Evolutionary conservation across 2,113 vertebrate genomes (phyloP), one percentile per base, ranked within the genome.

Genomic region (Tapirus terrestris): DNA sequence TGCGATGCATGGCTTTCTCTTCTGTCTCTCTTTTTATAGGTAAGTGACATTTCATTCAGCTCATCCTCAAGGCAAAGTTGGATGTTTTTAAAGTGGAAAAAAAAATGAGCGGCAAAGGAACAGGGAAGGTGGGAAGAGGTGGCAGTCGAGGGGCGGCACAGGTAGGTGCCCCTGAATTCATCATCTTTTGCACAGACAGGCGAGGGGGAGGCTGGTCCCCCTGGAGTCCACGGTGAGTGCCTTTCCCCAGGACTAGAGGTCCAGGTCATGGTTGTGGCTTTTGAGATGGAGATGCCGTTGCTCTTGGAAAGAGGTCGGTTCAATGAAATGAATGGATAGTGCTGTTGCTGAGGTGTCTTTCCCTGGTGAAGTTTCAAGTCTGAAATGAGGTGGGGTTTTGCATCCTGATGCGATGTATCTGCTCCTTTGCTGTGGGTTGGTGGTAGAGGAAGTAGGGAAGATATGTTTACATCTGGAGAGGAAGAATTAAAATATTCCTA

Each of bases 1-100:
- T 97, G 85, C 82, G 92, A 97, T 81, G 67, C 98, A 94, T 93
- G 81, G 73, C 84, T 98, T 96, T 98, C 97, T 98, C 95, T 98
- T 97, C 87, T 98, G 36, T 97, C 81, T 97, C 95, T 86, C 89
- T 93, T 96, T 96, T 98, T 98, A 98, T 96, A 99, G 98, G 98
- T 98, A 99, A 98, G 98, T 99, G 98, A 97, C 97, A 98, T 98
- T 99, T 99, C 98, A 96, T 98, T 98, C 98, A 97, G 33, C 97
- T 98, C 95, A 89, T 98, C 98, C 98, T 97, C 95, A 96, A 98
- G 98, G 98, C 97, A 98, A 98, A 98, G 98, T 98, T 97, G 96
- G 98, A 97, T 97, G 97, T 97, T 93, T 98, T 97, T 96, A 97
- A 98, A 98, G 80, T 96, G 96, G 86, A 83, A 97, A 97, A 95